Conservation (phyloP, 2,888 invertebrate species). For the Rhagonycha fulva region DNA sequence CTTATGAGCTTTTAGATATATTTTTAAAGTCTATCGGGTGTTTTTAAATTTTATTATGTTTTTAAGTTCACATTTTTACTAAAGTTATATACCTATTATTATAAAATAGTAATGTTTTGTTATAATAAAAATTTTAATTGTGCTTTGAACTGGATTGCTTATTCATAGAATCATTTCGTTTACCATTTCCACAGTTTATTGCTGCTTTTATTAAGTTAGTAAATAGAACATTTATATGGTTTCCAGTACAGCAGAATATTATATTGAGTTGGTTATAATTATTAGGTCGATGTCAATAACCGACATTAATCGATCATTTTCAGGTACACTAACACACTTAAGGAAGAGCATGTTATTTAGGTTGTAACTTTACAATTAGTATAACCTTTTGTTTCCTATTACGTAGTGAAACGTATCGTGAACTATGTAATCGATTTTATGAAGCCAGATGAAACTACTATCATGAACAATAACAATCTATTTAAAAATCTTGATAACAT, state of each 20-base stretch:
- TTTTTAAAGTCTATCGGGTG: no score
- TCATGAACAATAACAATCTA: background rate
- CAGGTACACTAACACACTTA: background rate
- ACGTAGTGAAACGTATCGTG: background rate
- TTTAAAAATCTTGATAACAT: background rate
- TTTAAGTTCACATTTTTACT: no score
- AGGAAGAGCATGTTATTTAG: background rate
- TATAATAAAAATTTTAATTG: no score
- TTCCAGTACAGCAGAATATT: background rate
- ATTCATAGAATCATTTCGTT: background rate
- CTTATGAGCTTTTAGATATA: no score
- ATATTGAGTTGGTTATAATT: background rate
- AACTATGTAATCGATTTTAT: background rate
- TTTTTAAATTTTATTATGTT: no score
- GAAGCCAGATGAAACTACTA: background rate
- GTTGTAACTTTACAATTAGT: background rate
- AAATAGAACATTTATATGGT: background rate
- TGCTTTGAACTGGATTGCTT: background rate
- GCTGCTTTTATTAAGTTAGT: background rate
- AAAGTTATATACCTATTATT: no score
- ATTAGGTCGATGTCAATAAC: background rate
- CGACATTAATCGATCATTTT: background rate
- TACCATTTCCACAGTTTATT: background rate
- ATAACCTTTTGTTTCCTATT: background rate
- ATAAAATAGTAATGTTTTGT: no score